Base-by-base conservation (phyloP, 2,113 vertebrate species). In the Rhodinocichla rosea region DNA sequence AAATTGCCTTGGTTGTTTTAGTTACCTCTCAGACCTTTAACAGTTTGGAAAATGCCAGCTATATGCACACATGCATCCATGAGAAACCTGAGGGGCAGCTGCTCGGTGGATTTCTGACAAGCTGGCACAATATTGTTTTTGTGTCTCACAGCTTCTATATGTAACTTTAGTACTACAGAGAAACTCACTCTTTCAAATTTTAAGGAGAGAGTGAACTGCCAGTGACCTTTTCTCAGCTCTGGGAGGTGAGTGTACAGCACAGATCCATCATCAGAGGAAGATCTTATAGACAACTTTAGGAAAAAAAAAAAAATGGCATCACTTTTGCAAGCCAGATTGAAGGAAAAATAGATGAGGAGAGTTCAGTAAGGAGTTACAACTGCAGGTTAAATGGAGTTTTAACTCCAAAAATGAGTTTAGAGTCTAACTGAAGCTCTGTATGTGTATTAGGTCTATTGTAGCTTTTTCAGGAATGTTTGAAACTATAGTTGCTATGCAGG, bases 401-500 rank as follows among this genome's bases (percentile, higher is more conserved):
- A 82, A 89, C 79, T 89, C 11, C 14, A 60, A 77, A 89, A 89
- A 57, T 56, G 3, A 90, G 37, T 73, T 80, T 85, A 85, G 40
- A 91, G 33, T 79, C 28, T 23, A 88, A 53, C 37, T 69, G 26
- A n/a, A 73, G n/a, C 12, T 94, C 53, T 74, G 30, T 65, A 39
- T 82, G 27, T 47, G 10, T 57, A 10, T 73, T 73, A 76, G 24
- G 55, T 30, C 63, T 62, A 24, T 11, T 2, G 55, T 23, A 91
- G 83, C 33, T 53, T 90, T 97, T 93, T 91, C 92, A 95, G 71
- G 89, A 70, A 82, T 5, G 2, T 62, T 95, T 90, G 94, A 96
- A 98, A 94, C 93, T 93, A 89, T 83, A 96, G 81, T 92, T 94
- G 70, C 94, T 94, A 86, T 63, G 94, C 89, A 94, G 95, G 88